phyloP scores from a whole-genome alignment of 2,888 invertebrate species.

The Euclidia mi region DNA sequence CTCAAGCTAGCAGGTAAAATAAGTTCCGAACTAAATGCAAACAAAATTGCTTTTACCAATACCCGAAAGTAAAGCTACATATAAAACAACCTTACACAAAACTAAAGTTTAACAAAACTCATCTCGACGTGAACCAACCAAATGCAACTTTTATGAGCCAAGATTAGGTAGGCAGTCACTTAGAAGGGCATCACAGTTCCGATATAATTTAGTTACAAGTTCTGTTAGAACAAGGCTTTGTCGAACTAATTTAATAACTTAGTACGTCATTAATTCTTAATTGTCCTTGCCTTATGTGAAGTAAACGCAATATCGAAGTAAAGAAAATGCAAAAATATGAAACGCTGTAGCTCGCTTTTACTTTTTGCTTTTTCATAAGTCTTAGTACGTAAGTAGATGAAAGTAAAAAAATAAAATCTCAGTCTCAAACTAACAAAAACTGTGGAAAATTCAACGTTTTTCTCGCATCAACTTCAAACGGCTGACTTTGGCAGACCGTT shows the following conservation, averaged over 20 bases:
- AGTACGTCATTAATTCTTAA: constrained; percentile 38
- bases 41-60: constrained; percentile 55
- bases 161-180: constrained; percentile 56
- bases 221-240: constrained; percentile 52
- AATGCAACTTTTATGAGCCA: constrained; percentile 69
- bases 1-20: constrained; percentile 2
- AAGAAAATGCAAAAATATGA: neutral
- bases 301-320: too few species aligned
- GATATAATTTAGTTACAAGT: constrained; percentile 57
- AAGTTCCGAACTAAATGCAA: constrained; percentile 21
- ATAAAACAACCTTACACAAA: constrained; percentile 47
- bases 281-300: constrained; percentile 1
- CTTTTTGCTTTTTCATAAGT: neutral
- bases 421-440: constrained; percentile 8
- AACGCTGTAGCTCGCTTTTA: neutral
- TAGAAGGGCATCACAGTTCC: constrained; percentile 38
- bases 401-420: constrained; percentile 11
- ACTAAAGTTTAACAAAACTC: constrained; percentile 66
- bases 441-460: constrained; percentile 15
- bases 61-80: constrained; percentile 49
- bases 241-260: constrained; percentile 48
- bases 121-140: constrained; percentile 64
- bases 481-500: constrained; percentile 26
- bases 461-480: constrained; percentile 14
- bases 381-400: neutral